These are phyloP conservation scores for Protonibea diacanthus DNA, from an alignment of 2,797 vertebrate species.

Conservation along the genomic window DNA sequence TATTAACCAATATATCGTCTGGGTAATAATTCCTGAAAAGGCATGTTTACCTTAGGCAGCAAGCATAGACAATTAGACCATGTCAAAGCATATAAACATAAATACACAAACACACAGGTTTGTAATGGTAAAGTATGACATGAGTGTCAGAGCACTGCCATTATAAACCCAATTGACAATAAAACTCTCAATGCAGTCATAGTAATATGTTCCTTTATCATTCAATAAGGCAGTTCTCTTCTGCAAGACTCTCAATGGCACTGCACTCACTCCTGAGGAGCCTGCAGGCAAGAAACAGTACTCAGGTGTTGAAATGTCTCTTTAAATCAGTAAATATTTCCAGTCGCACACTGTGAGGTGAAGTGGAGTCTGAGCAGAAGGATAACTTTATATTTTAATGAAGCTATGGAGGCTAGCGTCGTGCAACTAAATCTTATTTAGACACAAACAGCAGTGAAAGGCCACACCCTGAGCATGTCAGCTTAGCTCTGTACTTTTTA, in stretches of 20 bases:
- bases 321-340: slow-evolving; percentile 54
- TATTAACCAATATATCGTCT: slow-evolving; percentile 63
- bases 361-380: slow-evolving; percentile 15
- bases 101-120: slow-evolving; percentile 35
- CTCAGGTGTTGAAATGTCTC: slow-evolving; percentile 50
- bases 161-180: slow-evolving; percentile 65
- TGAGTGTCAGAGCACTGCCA: slow-evolving; percentile 47
- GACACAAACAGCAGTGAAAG: slow-evolving; percentile 22
- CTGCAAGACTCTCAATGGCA: slow-evolving; percentile 41
- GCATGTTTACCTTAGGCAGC: slow-evolving; percentile 63
- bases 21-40: slow-evolving; percentile 57
- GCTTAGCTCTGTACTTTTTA: not conserved
- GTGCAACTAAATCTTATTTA: slow-evolving; percentile 40
- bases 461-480: slow-evolving; percentile 39
- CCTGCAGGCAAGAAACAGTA: slow-evolving; percentile 48
- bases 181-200: slow-evolving; percentile 51
- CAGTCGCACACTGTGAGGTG: slow-evolving; percentile 22
- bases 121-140: slow-evolving; percentile 56
- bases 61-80: slow-evolving; percentile 64
- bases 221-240: slow-evolving; percentile 64
- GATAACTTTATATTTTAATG: slow-evolving; percentile 35
- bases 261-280: slow-evolving; percentile 42
- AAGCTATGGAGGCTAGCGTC: slow-evolving; percentile 14
- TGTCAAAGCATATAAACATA: slow-evolving; percentile 39
- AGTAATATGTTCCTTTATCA: slow-evolving; percentile 65